Evolutionary conservation across 1,140 invertebrate species (phyloP).

Genomic region (Helicoverpa armigera): DNA sequence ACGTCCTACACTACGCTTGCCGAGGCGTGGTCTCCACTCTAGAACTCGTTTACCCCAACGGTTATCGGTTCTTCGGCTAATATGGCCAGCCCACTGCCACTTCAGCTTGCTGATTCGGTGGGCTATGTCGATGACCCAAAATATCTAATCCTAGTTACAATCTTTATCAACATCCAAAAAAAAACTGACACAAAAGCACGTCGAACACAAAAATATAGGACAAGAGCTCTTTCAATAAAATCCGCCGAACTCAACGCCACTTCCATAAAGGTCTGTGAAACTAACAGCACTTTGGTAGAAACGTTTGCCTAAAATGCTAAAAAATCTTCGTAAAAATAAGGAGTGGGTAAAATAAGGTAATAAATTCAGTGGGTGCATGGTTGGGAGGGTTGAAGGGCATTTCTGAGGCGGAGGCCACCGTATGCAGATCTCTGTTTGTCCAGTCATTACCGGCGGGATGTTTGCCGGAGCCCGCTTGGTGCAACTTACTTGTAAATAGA

Average conservation of each 20-base stretch:
- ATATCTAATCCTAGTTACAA: not conserved
- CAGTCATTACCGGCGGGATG: conserved; percentile 74
- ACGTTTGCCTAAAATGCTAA: conserved; percentile 30
- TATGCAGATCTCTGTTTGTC: conserved; percentile 82
- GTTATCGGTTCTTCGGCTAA: too few relatives aligned
- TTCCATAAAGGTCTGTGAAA: conserved; percentile 33
- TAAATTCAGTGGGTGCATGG: conserved; percentile 33
- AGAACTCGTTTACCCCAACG: too few relatives aligned
- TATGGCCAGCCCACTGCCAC: too few relatives aligned
- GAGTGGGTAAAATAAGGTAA: conserved; percentile 1
- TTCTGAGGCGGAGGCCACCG: conserved; percentile 57
- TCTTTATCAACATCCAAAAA: conserved; percentile 15
- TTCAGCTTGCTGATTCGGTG: too few relatives aligned
- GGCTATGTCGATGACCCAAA: too few relatives aligned
- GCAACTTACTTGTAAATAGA: conserved; percentile 52
- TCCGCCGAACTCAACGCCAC: conserved; percentile 34
- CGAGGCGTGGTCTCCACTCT: too few relatives aligned
- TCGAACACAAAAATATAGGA: conserved; percentile 34
- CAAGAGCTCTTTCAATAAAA: conserved; percentile 40
- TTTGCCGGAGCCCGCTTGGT: conserved; percentile 57
- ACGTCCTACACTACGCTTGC: too few relatives aligned
- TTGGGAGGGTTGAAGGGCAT: conserved; percentile 44
- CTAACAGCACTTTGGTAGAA: conserved; percentile 28
- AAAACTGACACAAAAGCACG: conserved; percentile 32
- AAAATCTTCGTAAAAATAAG: conserved; percentile 30